Conservation (phyloP, 1,140 invertebrate species). For the Ostrea edulis region DNA sequence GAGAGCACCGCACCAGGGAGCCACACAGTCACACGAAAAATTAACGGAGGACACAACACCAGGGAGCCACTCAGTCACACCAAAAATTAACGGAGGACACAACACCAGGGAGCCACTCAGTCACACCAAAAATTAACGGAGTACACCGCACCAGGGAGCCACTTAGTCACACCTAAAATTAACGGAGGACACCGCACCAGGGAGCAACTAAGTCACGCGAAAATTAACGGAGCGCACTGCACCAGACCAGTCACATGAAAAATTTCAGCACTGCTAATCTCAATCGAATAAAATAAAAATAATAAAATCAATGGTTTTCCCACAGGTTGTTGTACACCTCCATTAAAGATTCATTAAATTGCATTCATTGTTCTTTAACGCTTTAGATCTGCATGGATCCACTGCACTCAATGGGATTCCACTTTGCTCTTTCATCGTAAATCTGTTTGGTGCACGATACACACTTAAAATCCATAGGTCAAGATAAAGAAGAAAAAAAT, state of each 20-base stretch:
- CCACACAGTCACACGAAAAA: neutral
- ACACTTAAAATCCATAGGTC: neutral
- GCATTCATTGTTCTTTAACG: neutral
- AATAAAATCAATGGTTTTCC: neutral
- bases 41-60: neutral
- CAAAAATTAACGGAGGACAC: neutral
- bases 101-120: no score
- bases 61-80: no score
- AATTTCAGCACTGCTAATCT: neutral
- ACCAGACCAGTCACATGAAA: neutral
- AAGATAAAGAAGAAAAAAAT: neutral
- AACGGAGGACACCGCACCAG: no score
- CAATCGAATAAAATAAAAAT: neutral
- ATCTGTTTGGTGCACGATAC: neutral
- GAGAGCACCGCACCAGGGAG: no score
- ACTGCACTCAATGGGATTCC: neutral
- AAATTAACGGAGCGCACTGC: neutral
- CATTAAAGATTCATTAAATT: conserved; percentile 26
- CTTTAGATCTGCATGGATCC: neutral
- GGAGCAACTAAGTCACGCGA: no score
- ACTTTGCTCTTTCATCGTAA: neutral
- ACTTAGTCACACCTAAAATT: neutral
- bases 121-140: no score
- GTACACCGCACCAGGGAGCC: no score
- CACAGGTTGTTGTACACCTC: neutral